phyloP scores from a whole-genome alignment of 1,140 invertebrate genomes.

The Drosophila rhopaloa region DNA sequence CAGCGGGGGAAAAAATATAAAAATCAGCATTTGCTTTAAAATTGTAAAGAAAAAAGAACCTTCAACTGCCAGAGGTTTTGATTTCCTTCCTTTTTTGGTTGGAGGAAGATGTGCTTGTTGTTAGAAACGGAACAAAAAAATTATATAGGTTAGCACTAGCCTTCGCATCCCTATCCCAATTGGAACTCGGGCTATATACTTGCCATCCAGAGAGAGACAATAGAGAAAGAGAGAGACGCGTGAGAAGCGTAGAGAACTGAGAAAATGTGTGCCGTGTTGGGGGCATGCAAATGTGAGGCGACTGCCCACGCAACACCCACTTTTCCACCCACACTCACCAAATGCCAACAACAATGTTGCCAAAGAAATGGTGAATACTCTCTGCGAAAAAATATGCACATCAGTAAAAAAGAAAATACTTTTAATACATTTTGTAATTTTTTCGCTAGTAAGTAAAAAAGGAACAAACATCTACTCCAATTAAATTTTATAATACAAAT shows the following conservation, averaged over 20 bases:
- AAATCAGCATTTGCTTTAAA: constrained; percentile 51
- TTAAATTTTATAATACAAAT: too few species aligned
- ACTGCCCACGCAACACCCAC: constrained; percentile 36
- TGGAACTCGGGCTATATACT: constrained; percentile 42
- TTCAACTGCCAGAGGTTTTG: constrained; percentile 62
- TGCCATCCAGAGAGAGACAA: constrained; percentile 14
- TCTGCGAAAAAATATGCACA: constrained; percentile 3
- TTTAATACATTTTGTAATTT: too few species aligned
- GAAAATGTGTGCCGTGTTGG: constrained; percentile 8
- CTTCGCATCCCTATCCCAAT: constrained; percentile 64
- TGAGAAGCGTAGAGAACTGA: constrained; percentile 13
- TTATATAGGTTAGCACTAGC: constrained; percentile 72
- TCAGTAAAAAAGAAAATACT: neutral
- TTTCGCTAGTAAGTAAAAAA: too few species aligned
- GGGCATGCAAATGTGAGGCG: constrained; percentile 69
- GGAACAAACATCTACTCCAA: too few species aligned
- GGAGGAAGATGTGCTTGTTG: constrained; percentile 29
- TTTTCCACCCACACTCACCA: neutral
- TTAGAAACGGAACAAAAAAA: constrained; percentile 63
- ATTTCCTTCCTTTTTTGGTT: constrained; percentile 18
- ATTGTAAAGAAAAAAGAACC: constrained; percentile 63
- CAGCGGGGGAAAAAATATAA: constrained; percentile 7
- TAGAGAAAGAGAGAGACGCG: constrained; percentile 9
- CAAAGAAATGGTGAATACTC: constrained; percentile 24
- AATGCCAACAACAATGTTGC: constrained; percentile 42